A percentile compares a stretch with the other conserved stretches of the same genome.
phyloP scores from a whole-genome alignment of 2,888 invertebrate species.

The Hymenopus coronatus region DNA sequence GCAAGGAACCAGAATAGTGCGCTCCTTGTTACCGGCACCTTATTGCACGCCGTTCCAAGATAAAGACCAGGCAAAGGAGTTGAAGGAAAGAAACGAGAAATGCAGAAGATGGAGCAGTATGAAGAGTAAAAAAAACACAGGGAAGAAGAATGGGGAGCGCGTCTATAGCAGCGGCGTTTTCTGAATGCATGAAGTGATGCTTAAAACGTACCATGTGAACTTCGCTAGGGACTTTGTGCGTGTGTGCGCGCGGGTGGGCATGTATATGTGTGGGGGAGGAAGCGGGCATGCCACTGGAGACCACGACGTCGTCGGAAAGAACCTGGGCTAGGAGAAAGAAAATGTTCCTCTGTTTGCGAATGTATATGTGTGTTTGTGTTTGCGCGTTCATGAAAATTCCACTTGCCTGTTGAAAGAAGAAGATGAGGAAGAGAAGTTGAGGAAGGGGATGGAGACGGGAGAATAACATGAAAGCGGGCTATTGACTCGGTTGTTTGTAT shows the following conservation, averaged over 20 bases:
- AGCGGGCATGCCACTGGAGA: neutral
- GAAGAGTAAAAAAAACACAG: neutral
- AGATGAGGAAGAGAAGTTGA: neutral
- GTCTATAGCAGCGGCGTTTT: neutral
- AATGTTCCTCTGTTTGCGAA: neutral
- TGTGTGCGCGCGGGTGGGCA: neutral
- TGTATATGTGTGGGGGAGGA: no score
- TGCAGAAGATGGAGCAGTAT: neutral
- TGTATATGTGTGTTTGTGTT: neutral
- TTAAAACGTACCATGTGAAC: neutral
- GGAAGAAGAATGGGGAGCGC: neutral
- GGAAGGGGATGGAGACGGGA: neutral
- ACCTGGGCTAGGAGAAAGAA: neutral
- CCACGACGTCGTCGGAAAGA: neutral
- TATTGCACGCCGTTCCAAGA: neutral
- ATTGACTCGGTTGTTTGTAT: neutral
- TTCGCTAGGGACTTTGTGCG: neutral
- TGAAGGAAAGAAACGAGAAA: neutral
- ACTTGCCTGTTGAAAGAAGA: neutral
- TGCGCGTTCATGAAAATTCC: neutral
- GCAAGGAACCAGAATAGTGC: neutral
- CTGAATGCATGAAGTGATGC: conserved; percentile 1
- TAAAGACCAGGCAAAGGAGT: neutral
- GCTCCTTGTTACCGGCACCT: neutral
- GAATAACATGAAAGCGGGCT: neutral